phyloP scores from a whole-genome alignment of 2,113 vertebrate species.

The Anoplopoma fimbria region DNA sequence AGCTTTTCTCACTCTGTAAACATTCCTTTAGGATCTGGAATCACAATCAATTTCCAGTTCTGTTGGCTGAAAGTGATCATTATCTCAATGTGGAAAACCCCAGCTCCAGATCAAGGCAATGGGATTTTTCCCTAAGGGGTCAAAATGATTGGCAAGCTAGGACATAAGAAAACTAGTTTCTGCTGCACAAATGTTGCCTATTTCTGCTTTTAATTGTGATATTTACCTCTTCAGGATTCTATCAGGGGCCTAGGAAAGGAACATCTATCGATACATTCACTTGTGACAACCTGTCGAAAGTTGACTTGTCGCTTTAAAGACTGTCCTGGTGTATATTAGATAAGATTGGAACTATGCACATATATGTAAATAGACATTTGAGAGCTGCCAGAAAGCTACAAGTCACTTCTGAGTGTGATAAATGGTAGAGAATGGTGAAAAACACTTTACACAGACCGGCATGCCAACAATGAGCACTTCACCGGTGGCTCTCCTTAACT shows the following conservation, averaged over 20 bases:
- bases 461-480: constrained; percentile 30
- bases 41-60: neutral
- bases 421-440: neutral
- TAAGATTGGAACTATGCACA: neutral
- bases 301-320: neutral
- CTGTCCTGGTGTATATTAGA: neutral
- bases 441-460: constrained; percentile 4
- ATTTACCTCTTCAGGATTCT: neutral
- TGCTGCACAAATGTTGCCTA: no score
- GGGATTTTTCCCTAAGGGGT: neutral
- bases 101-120: constrained; percentile 22
- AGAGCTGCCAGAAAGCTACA: neutral
- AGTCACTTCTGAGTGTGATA: neutral
- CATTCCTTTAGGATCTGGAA: constrained; percentile 9
- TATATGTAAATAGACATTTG: constrained; percentile 6
- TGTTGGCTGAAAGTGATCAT: constrained; percentile 16
- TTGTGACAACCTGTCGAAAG: no score
- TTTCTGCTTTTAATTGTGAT: neutral
- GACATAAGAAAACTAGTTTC: neutral
- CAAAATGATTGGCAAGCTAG: neutral
- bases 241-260: no score
- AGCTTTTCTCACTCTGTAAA: constrained; percentile 3
- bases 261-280: no score
- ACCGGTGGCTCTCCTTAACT: neutral
- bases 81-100: constrained; percentile 39